These are phyloP conservation scores for Thamnophis sirtalis DNA, from an alignment of 2,113 vertebrate species.

Conservation along the genomic window DNA sequence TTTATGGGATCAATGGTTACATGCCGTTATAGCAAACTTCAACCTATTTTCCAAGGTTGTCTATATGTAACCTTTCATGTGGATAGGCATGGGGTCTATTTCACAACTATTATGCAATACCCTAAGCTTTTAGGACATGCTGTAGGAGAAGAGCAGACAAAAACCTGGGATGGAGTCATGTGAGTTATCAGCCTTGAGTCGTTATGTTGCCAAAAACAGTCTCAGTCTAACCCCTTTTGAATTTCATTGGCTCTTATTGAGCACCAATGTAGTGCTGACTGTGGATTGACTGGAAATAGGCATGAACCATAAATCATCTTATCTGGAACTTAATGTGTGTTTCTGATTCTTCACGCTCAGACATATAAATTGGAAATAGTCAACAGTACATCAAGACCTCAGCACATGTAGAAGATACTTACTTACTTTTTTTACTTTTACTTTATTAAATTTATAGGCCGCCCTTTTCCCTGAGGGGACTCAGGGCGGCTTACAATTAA, in stretches of 20 bases:
- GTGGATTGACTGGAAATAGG: neutral
- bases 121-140: neutral
- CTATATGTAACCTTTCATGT: neutral
- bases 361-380: neutral
- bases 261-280: neutral
- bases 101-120: neutral
- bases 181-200: neutral
- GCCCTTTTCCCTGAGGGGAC: too few relatives aligned
- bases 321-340: neutral
- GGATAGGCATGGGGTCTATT: neutral
- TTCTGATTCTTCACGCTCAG: neutral
- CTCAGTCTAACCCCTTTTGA: neutral
- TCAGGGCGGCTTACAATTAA: too few relatives aligned
- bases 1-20: neutral
- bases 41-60: rapidly evolving
- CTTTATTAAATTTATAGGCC: too few relatives aligned
- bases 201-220: neutral
- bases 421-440: too few relatives aligned
- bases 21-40: rapidly evolving
- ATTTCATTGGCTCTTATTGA: neutral
- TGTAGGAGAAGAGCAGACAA: neutral
- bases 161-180: neutral
- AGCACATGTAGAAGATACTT: neutral
- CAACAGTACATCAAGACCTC: neutral
- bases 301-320: neutral